Evolutionary conservation across 2,113 vertebrate genomes (phyloP).

Genomic region (Phocoena phocoena): DNA sequence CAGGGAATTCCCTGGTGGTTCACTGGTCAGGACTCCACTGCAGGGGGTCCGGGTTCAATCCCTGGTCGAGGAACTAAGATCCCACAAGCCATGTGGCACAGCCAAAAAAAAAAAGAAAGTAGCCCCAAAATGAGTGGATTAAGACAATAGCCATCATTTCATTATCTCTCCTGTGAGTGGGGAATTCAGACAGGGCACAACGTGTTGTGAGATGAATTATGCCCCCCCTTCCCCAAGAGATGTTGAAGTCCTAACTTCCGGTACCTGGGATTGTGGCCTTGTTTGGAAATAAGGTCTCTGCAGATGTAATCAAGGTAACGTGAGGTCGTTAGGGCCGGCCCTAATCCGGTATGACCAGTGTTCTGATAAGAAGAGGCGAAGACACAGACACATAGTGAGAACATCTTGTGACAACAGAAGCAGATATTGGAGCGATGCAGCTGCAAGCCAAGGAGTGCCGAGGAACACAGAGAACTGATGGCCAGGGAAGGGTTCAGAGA

Average conservation of each 20-base stretch:
- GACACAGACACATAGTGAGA: not conserved
- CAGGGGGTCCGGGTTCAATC: too few relatives aligned
- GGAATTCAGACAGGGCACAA: not conserved
- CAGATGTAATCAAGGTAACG: not conserved
- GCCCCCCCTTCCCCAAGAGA: not conserved
- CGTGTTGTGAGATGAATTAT: not conserved
- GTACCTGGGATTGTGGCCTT: not conserved
- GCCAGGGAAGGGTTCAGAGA: not conserved
- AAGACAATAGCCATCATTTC: not conserved
- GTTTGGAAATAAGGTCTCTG: not conserved
- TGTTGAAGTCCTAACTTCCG: not conserved
- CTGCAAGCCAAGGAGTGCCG: not conserved
- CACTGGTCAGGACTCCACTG: too few relatives aligned
- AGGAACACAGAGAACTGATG: too few relatives aligned
- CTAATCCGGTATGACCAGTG: not conserved
- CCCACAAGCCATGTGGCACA: too few relatives aligned
- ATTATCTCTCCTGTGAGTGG: not conserved
- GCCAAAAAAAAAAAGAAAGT: not conserved
- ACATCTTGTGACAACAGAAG: rapidly evolving
- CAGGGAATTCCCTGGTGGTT: too few relatives aligned
- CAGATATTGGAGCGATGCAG: not conserved
- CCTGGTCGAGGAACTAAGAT: too few relatives aligned
- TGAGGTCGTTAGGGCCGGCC: not conserved
- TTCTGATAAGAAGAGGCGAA: not conserved
- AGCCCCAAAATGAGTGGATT: not conserved